phyloP scores from a whole-genome alignment of 2,797 vertebrate genomes.

The Sarcophilus harrisii region DNA sequence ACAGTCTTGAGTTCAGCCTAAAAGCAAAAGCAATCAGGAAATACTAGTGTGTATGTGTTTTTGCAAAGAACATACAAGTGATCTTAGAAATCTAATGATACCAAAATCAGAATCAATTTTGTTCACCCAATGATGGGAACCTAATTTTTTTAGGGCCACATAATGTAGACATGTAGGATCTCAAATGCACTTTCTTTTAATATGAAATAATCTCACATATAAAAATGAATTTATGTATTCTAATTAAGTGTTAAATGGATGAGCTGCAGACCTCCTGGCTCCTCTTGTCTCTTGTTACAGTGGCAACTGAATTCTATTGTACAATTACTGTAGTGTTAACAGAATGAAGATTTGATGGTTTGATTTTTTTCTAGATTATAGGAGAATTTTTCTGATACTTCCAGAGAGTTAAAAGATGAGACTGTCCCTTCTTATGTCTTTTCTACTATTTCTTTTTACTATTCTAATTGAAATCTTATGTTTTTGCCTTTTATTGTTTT shows the following conservation, averaged over 20 bases:
- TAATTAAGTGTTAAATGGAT: background rate
- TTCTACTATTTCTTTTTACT: conserved; percentile 76
- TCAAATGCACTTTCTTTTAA: conserved; percentile 24
- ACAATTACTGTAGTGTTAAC: conserved; percentile 77
- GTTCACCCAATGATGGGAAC: background rate
- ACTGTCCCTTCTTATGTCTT: conserved; percentile 78
- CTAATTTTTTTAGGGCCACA: background rate
- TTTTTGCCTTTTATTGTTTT: conserved; percentile 67
- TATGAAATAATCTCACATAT: background rate
- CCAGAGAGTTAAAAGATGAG: conserved; percentile 73
- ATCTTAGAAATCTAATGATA: background rate
- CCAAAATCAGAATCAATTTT: background rate
- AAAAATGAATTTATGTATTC: background rate
- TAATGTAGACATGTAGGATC: background rate
- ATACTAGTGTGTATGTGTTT: background rate
- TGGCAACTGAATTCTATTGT: conserved; percentile 68
- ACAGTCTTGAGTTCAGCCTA: conserved; percentile 18
- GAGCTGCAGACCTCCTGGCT: conserved; percentile 48
- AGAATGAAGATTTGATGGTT: conserved; percentile 70
- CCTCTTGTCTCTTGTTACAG: conserved; percentile 62
- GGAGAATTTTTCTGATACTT: conserved; percentile 74
- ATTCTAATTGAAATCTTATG: conserved; percentile 78
- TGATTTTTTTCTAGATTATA: conserved; percentile 62
- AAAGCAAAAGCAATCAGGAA: background rate
- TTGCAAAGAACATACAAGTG: background rate